A percentile compares a stretch with the other conserved stretches of the same genome.
phyloP scores from a whole-genome alignment of 2,113 vertebrate species.

The Marmota monax region DNA sequence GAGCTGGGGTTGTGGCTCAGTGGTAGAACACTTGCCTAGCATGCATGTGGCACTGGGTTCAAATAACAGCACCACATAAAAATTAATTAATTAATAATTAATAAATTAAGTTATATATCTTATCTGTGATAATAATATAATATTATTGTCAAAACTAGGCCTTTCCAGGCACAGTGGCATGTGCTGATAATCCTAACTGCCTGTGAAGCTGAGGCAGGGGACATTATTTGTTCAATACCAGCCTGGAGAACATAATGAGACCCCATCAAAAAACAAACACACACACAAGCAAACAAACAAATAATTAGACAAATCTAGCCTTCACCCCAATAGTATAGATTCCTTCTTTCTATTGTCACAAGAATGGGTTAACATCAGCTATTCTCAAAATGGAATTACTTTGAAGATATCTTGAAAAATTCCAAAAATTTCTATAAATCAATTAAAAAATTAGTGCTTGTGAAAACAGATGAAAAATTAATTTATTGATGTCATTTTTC shows the following conservation, averaged over 20 bases:
- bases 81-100: too few relatives aligned
- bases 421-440: background rate
- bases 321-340: background rate
- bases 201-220: background rate
- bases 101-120: background rate
- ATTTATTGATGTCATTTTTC: background rate
- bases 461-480: background rate
- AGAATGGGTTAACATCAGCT: background rate
- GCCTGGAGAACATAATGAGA: background rate
- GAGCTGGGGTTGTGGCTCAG: too few relatives aligned
- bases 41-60: too few relatives aligned
- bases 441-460: background rate
- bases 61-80: too few relatives aligned
- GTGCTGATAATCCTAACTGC: background rate
- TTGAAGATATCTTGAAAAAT: conserved; percentile 19
- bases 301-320: background rate
- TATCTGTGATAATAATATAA: background rate
- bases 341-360: background rate
- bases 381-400: conserved; percentile 29
- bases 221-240: background rate
- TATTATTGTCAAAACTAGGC: background rate
- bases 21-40: too few relatives aligned
- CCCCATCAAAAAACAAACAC: background rate
- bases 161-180: too few relatives aligned
- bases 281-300: background rate